phyloP scores from a whole-genome alignment of 1,140 invertebrate species.

The Arctopsyche grandis region DNA sequence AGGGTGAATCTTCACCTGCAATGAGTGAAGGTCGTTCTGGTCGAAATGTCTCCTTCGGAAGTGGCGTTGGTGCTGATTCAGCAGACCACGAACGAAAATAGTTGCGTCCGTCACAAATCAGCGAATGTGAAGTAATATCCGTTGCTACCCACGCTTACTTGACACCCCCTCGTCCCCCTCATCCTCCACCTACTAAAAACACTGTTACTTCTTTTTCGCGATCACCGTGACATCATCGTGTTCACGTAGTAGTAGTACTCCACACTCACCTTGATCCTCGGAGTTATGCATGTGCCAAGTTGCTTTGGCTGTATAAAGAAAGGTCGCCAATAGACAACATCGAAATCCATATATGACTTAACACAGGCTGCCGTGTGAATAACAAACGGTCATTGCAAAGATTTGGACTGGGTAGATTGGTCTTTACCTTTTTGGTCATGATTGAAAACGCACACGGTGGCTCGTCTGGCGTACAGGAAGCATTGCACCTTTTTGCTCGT shows the following conservation, averaged over 20 bases:
- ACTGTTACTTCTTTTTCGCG: neutral
- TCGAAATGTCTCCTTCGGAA: neutral
- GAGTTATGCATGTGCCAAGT: neutral
- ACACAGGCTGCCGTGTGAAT: too few species aligned
- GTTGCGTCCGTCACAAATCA: neutral
- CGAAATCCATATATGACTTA: too few species aligned
- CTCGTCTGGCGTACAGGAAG: too few species aligned
- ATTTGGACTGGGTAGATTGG: too few species aligned
- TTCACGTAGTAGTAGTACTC: too few species aligned
- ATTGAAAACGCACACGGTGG: too few species aligned
- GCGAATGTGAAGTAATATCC: constrained; percentile 2
- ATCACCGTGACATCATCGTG: neutral
- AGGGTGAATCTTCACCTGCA: neutral
- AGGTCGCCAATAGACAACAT: too few species aligned
- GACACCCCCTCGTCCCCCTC: neutral
- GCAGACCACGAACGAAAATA: neutral
- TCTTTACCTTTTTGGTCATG: too few species aligned
- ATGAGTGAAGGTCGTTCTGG: neutral
- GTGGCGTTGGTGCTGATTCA: neutral
- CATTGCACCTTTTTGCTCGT: too few species aligned
- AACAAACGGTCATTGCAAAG: too few species aligned
- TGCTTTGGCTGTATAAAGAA: too few species aligned
- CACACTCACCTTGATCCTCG: neutral
- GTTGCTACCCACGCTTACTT: neutral
- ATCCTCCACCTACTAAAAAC: neutral